phyloP scores from a whole-genome alignment of 2,113 vertebrate species.

The Tangachromis dhanisi region DNA sequence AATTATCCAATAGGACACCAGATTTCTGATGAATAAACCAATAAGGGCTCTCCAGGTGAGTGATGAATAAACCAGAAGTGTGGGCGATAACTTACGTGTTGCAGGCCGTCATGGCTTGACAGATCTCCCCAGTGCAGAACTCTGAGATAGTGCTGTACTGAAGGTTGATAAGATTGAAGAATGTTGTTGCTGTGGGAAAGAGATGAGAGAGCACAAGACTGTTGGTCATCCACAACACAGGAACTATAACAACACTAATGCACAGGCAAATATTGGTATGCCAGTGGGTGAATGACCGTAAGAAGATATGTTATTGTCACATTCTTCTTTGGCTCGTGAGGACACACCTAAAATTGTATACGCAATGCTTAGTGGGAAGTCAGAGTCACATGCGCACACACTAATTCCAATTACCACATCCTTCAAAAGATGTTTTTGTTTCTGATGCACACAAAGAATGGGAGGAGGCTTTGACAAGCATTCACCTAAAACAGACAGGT shows the following conservation, averaged over 20 bases:
- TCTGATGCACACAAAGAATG: not conserved
- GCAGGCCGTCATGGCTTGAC: slow-evolving; percentile 96
- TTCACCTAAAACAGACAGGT: not conserved
- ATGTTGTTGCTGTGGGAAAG: slow-evolving; percentile 85
- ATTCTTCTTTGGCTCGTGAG: not conserved
- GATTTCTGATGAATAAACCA: slow-evolving; percentile 34
- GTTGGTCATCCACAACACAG: not conserved
- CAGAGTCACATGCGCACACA: not conserved
- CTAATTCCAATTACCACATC: not conserved
- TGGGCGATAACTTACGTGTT: slow-evolving; percentile 84
- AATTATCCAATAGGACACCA: slow-evolving; percentile 28
- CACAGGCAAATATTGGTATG: not conserved
- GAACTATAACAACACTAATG: not conserved
- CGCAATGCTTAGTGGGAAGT: not conserved
- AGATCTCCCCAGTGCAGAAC: slow-evolving; percentile 97
- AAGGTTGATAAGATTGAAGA: slow-evolving; percentile 98
- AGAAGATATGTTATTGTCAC: not conserved
- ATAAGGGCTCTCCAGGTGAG: not conserved
- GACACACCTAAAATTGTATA: not conserved
- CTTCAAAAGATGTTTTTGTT: not conserved
- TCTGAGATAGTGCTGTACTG: slow-evolving; percentile 99
- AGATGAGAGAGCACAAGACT: not conserved
- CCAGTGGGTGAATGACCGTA: not conserved
- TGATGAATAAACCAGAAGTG: slow-evolving; percentile 16
- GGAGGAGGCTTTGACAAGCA: not conserved